A percentile compares a stretch with the other conserved stretches of the same genome.
phyloP scores from a whole-genome alignment of 2,113 vertebrate genomes.

The Ceyx cyanopectus region DNA sequence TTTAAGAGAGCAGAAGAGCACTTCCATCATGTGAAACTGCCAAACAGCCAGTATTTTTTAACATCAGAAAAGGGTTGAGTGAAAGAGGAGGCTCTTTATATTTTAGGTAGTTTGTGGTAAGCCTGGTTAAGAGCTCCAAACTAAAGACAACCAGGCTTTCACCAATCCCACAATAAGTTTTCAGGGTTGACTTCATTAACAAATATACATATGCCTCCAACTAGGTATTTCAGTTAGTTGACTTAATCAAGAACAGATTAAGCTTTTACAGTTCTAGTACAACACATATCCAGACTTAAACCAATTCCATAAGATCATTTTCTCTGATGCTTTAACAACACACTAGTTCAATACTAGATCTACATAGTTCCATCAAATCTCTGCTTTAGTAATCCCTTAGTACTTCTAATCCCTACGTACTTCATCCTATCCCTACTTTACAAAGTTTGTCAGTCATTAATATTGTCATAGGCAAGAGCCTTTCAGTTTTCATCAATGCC shows the following conservation, averaged over 20 bases:
- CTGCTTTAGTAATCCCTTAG: neutral
- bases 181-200: constrained; percentile 71
- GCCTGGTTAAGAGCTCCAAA: constrained; percentile 72
- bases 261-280: constrained; percentile 46
- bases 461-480: neutral
- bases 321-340: neutral
- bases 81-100: constrained; percentile 43
- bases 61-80: constrained; percentile 21
- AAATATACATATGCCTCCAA: constrained; percentile 77
- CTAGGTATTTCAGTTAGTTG: constrained; percentile 66
- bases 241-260: constrained; percentile 69
- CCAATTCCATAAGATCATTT: constrained; percentile 10
- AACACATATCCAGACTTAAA: constrained; percentile 56
- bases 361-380: neutral
- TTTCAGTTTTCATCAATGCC: neutral
- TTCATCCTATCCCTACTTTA: too few relatives aligned
- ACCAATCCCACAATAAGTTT: constrained; percentile 82
- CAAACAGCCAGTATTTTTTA: constrained; percentile 15
- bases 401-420: too few relatives aligned
- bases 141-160: constrained; percentile 69
- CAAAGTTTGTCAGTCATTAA: too few relatives aligned
- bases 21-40: neutral
- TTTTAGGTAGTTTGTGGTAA: constrained; percentile 78
- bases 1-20: neutral
- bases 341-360: neutral